Conservation (phyloP, 2,888 invertebrate genomes). For the Actias luna region DNA sequence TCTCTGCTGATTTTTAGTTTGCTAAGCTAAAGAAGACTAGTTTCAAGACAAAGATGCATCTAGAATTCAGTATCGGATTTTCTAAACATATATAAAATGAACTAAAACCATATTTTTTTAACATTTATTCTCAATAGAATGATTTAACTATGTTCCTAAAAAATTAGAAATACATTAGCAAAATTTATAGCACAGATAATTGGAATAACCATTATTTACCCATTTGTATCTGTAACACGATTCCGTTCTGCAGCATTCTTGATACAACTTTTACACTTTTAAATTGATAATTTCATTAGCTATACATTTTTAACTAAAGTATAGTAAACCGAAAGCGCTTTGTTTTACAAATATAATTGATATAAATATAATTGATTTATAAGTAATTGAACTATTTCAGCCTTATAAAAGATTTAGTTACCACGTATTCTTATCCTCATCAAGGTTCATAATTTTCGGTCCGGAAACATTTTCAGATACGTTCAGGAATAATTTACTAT, state of each 20-base stretch:
- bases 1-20: neutral
- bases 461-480: no score
- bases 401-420: no score
- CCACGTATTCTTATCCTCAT: no score
- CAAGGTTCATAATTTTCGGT: no score
- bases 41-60: neutral
- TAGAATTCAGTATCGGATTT: no score
- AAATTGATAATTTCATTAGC: neutral
- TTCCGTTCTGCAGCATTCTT: neutral
- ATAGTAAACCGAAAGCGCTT: neutral
- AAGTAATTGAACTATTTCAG: no score
- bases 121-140: neutral
- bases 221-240: neutral
- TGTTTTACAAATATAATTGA: neutral
- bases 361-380: no score
- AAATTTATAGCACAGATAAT: constrained; percentile 6
- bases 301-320: neutral
- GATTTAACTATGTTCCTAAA: neutral
- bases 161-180: neutral
- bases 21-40: neutral
- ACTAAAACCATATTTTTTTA: neutral
- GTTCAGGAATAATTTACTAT: no score
- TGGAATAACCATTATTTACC: neutral
- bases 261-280: neutral
- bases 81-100: neutral